These are phyloP conservation scores for Trissonchulus sp. DNA, from an alignment of 2,888 invertebrate genomes.

Conservation along the genomic window DNA sequence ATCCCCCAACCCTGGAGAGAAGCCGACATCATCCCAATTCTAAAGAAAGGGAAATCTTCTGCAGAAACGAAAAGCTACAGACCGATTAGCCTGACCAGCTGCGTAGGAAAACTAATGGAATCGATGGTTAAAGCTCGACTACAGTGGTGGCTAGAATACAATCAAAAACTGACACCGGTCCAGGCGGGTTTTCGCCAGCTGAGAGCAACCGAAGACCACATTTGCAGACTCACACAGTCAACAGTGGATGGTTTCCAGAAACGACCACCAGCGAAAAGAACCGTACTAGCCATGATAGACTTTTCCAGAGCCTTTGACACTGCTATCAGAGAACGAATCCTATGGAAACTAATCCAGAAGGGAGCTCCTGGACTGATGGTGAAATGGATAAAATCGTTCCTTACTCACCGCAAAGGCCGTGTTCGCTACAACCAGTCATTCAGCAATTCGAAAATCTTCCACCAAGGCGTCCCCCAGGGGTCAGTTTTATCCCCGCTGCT, in stretches of 20 bases:
- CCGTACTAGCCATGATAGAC: background rate
- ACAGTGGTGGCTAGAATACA: constrained; percentile 13
- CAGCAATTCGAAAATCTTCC: background rate
- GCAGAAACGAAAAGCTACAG: constrained; percentile 18
- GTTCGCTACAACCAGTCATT: background rate
- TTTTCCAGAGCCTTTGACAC: constrained; percentile 3
- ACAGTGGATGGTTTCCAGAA: background rate
- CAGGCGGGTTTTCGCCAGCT: constrained; percentile 16
- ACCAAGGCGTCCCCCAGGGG: background rate
- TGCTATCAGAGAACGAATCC: background rate
- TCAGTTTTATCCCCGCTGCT: background rate
- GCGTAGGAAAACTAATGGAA: constrained; percentile 13
- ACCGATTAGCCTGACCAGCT: constrained; percentile 7
- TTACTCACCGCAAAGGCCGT: background rate
- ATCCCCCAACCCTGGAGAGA: constrained; percentile 13
- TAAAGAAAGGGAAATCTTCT: background rate
- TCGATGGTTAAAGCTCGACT: background rate
- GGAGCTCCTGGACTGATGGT: background rate
- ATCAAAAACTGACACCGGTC: background rate
- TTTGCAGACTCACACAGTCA: background rate
- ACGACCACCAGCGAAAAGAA: background rate
- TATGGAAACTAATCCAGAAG: background rate
- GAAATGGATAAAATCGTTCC: background rate
- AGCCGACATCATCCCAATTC: constrained; percentile 16
- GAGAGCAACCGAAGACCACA: constrained; percentile 10